A percentile compares a stretch with the other conserved stretches of the same genome.
Conservation (phyloP, 2,113 vertebrate genomes). For the Semnopithecus entellus region DNA sequence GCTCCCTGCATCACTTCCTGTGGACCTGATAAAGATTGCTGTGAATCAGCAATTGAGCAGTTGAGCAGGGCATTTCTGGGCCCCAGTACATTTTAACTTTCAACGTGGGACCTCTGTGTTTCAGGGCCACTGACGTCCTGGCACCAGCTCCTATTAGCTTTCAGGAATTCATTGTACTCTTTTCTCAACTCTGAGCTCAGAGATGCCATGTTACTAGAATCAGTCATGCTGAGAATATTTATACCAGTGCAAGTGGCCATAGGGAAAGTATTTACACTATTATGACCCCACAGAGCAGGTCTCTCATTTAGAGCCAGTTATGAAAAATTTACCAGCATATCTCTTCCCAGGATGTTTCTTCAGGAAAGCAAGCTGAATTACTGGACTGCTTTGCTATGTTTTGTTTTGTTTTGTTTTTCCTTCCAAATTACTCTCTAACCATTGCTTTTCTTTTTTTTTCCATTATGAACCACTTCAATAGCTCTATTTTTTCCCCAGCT, state of each 20-base stretch:
- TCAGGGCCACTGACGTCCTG: background rate
- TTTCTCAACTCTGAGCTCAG: background rate
- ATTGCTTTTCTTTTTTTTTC: background rate
- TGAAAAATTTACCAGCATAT: background rate
- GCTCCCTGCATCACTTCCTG: background rate
- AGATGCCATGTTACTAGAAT: background rate
- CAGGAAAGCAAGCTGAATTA: background rate
- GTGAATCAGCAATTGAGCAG: background rate
- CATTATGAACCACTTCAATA: background rate
- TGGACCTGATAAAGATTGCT: background rate
- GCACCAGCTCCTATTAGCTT: background rate
- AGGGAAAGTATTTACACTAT: background rate
- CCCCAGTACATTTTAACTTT: background rate
- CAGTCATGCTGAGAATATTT: background rate
- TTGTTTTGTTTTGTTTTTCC: rapidly evolving
- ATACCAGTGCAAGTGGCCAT: background rate
- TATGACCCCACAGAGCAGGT: background rate
- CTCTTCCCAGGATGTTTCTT: background rate
- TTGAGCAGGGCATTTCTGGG: background rate
- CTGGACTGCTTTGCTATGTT: background rate
- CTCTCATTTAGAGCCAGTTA: background rate
- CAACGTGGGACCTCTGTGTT: background rate
- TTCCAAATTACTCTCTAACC: background rate
- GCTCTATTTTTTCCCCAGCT: background rate
- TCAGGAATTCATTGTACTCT: rapidly evolving